Base-by-base conservation (phyloP, 2,797 vertebrate genomes). In the Coccyzus lansbergi region DNA sequence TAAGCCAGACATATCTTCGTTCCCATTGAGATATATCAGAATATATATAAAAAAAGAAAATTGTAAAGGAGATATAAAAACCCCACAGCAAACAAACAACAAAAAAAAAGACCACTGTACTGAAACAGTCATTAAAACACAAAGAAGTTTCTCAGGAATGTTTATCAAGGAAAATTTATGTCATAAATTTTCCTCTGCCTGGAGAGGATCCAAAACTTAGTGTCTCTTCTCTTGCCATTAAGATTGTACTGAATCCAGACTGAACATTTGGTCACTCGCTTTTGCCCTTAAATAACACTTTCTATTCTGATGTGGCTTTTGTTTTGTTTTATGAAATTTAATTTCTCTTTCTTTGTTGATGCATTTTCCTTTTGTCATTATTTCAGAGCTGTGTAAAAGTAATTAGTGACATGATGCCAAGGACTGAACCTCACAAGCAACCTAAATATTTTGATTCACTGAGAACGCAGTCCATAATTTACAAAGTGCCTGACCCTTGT, bases 401-500 rank as follows among this genome's bases (percentile, higher is more conserved):
- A 97, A 97, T 97, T 97, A 98, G 95, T 96, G 96, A 97, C 95
- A 78, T 22, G 21, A 91, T 86, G 97, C 95, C 98, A 98, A 97
- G 40, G 92, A 92, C 92, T 86, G 62, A 97, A 93, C 85, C 81
- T 96, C 95, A 92, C 88, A 93, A 97, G 92, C 82, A 97, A 97
- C 92, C 86, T 88, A 96, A 97, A 95, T 92, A 95, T 96, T 97
- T 95, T 94, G 96, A 97, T 96, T 97, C 83, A 94, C 95, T 94
- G 83, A 83, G 87, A 97, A 95, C 44, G 48, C 88, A 97, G 85
- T 63, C 64, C 75, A 88, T 92, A 94, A 96, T 94, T 96, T 95
- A 95, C 80, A 78, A 88, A 96, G 91, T 82, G 84, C 72, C 49
- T 92, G 85, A 93, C 83, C 80, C 28, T 52, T 69, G 33, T 87